Percentiles rank a stretch among this genome's conserved stretches.
phyloP scores from a whole-genome alignment of 2,797 vertebrate genomes.

The Tokudaia tokunoshimensis region DNA sequence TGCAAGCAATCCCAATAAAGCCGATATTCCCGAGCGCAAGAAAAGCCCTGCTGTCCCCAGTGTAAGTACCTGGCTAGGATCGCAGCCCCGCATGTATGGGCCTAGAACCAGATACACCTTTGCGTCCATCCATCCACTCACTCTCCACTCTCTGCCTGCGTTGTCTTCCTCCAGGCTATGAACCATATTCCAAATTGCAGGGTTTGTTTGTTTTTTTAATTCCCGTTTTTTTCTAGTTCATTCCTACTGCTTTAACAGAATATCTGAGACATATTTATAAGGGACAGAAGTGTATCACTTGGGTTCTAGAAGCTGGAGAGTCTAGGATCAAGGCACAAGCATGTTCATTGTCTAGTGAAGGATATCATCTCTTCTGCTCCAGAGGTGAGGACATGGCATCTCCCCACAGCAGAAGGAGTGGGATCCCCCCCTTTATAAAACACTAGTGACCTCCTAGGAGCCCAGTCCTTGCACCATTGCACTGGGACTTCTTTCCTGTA shows the following conservation, averaged over 20 bases:
- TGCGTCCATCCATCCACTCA: background rate
- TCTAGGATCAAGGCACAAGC: background rate
- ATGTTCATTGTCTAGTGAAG: background rate
- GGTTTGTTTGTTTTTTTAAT: background rate
- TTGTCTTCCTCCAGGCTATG: background rate
- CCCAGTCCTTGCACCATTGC: background rate
- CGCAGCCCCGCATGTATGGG: background rate
- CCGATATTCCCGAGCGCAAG: slow-evolving; percentile 98
- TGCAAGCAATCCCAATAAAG: slow-evolving; percentile 98
- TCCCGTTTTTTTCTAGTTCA: background rate
- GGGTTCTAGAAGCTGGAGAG: background rate
- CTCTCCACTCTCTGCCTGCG: background rate
- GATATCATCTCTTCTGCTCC: background rate
- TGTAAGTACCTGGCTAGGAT: slow-evolving; percentile 89
- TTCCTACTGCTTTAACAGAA: background rate
- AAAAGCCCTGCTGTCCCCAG: slow-evolving; percentile 93
- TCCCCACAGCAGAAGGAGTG: background rate
- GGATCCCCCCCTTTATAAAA: background rate
- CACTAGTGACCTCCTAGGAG: background rate
- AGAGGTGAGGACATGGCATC: background rate
- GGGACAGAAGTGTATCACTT: background rate
- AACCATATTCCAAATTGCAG: background rate
- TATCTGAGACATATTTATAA: background rate
- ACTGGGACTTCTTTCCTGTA: background rate
- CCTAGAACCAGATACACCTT: background rate